Conservation (phyloP, 2,797 vertebrate genomes). For the Cacajao melanocephalus region DNA sequence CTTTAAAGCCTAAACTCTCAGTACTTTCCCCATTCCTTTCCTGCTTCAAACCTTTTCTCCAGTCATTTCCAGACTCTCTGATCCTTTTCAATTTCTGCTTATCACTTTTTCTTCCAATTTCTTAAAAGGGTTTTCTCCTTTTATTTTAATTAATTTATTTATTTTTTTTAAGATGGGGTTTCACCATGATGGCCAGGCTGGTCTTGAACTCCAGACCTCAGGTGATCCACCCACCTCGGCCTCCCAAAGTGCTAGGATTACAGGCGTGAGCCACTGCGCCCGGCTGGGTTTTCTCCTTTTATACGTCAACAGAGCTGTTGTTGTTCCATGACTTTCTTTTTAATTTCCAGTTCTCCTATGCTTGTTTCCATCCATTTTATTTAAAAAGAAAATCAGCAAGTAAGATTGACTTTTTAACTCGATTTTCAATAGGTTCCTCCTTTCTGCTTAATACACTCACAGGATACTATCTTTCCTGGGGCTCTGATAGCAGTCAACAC, state of each 20-base stretch:
- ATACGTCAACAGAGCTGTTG: not conserved
- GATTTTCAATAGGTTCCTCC: slow-evolving; percentile 49
- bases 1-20: slow-evolving; percentile 45
- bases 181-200: no score
- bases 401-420: slow-evolving; percentile 46
- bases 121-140: slow-evolving; percentile 43
- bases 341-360: slow-evolving; percentile 42
- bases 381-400: slow-evolving; percentile 48
- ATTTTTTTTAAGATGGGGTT: no score
- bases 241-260: no score
- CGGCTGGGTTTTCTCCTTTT: not conserved
- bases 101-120: not conserved
- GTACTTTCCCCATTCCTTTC: slow-evolving; percentile 5
- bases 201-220: no score
- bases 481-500: slow-evolving; percentile 23
- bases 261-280: no score
- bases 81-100: slow-evolving; percentile 4
- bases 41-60: not conserved
- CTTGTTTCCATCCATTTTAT: slow-evolving; percentile 37
- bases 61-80: slow-evolving; percentile 9
- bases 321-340: not conserved
- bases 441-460: not conserved
- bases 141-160: not conserved
- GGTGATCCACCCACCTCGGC: no score
- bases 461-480: slow-evolving; percentile 1